phyloP scores from a whole-genome alignment of 2,113 vertebrate genomes.

The Nesospiza acunhae region DNA sequence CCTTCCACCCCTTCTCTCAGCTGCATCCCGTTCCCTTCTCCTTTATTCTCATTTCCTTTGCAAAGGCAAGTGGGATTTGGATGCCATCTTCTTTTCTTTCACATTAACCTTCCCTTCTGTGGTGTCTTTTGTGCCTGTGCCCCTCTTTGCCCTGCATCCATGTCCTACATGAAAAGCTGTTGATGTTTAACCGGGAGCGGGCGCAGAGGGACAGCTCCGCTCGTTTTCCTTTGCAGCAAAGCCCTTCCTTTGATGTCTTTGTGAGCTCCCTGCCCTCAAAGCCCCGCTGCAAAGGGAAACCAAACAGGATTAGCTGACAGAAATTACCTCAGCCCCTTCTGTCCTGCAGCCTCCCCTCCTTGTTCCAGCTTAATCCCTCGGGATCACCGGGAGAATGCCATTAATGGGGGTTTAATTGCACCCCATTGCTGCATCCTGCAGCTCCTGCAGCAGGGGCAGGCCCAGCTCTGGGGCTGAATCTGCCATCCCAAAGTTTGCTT shows the following conservation, averaged over 20 bases:
- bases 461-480: background rate
- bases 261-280: conserved; percentile 48
- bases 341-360: conserved; percentile 32
- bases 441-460: background rate
- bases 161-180: conserved; percentile 10
- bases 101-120: background rate
- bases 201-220: background rate
- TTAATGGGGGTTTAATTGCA: background rate
- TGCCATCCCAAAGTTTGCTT: background rate
- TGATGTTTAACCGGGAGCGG: conserved; percentile 34
- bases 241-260: conserved; percentile 67
- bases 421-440: background rate
- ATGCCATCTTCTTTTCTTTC: background rate
- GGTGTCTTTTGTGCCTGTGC: background rate
- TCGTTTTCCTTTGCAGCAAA: conserved; percentile 43
- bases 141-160: background rate
- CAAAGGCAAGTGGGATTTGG: background rate
- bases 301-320: conserved; percentile 65
- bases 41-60: background rate
- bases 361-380: conserved; percentile 28
- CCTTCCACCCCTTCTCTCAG: background rate
- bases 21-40: background rate
- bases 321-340: conserved; percentile 60
- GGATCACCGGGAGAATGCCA: conserved; percentile 22
- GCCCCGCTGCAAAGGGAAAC: conserved; percentile 35